Base-by-base conservation (phyloP, 2,888 invertebrate species). In the Hirtodrosophila trivittata region DNA sequence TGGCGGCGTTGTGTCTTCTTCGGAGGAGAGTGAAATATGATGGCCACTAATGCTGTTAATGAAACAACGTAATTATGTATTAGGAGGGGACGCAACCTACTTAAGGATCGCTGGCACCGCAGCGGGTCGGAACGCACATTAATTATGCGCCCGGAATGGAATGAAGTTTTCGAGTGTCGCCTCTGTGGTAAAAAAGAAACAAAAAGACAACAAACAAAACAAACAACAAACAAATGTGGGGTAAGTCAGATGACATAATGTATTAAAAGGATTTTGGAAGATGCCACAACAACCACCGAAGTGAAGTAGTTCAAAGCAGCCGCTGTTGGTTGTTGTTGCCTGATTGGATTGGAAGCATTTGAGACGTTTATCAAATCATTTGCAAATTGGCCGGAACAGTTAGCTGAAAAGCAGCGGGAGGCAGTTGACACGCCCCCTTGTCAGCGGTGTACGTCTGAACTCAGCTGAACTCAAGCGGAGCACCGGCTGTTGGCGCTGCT, bases 41-140 rank as follows among this genome's bases (percentile, higher is more conserved):
- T 73, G 70, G 77, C 84, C 72, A 83, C 85, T 89, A 88, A 88
- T 88, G 89, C 75, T 88, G 89, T 89, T 88, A 88, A 88, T 88
- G 88, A 87, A 87, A 89, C 85, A 89, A 75, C 78, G 85, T 78
- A 89, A 88, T 89, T 88, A 88, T 49, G 75, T 78, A 87, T 86
- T 73, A 66, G 66, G 64, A 74, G 73, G 80, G 75, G 75, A 75
- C 46, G 78, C 78, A 75, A 70, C 84, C 80, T 74, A 87, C 81
- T 87, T 73, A 80, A 59, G 71, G 50, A 68, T 64, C 72, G 67
- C 28, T 26, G 66, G 76, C 70, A 62, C 60, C 60, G 60, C 51
- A 70, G 68, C 51, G 83, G 68, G 80, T 81, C 75, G 77, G 62
- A 67, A 54, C 57, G 75, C 81, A 70, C 87, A 88, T 88, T 87